These are phyloP conservation scores for Ictidomys tridecemlineatus DNA, from an alignment of 2,113 vertebrate species.

Conservation along the genomic window DNA sequence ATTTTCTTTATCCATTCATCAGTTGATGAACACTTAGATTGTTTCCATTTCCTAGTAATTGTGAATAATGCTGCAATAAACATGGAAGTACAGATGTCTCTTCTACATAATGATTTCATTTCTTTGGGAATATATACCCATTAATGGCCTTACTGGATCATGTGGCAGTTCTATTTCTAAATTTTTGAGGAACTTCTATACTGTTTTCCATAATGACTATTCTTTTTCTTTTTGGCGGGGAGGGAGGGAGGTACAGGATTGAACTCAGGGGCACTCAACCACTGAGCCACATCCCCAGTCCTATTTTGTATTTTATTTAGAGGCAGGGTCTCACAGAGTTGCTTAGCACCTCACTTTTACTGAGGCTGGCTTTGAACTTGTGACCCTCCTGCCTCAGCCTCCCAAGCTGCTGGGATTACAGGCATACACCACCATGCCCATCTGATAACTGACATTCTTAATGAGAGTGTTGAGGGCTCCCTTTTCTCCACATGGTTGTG, in stretches of 20 bases:
- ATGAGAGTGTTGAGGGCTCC: not conserved
- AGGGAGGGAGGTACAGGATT: no score
- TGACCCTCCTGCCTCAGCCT: no score
- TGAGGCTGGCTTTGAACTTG: no score
- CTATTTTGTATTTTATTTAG: no score
- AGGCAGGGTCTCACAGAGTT: no score
- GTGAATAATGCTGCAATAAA: not conserved
- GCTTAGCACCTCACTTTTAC: no score
- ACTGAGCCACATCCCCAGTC: no score
- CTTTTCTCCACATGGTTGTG: not conserved
- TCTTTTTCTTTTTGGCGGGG: no score
- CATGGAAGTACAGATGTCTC: not conserved
- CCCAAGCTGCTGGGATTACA: no score
- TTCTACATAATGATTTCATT: not conserved
- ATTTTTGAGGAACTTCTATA: not conserved
- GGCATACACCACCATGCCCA: no score
- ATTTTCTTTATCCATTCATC: not conserved
- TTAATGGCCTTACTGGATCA: not conserved
- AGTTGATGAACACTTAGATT: not conserved
- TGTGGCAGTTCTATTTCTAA: not conserved
- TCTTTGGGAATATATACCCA: not conserved
- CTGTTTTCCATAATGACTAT: not conserved
- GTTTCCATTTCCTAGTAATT: not conserved
- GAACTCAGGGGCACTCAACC: no score
- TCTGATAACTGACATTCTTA: not conserved